These are phyloP conservation scores for Asobara japonica DNA, from an alignment of 1,140 invertebrate species.

Conservation along the genomic window DNA sequence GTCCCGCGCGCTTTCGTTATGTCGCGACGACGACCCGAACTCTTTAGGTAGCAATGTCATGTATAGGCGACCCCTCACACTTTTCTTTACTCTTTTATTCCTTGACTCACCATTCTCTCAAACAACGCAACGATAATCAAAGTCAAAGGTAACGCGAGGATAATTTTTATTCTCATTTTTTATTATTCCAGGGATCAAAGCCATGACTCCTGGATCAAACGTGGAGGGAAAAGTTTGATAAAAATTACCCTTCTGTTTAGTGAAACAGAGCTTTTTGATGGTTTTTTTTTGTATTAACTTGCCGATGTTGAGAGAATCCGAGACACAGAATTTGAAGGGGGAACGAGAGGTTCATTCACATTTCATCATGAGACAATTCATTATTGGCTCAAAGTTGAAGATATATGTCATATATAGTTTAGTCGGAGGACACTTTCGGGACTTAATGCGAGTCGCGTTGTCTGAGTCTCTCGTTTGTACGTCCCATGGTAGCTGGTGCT, in stretches of 20 bases:
- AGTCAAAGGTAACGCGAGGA: conserved; percentile 10
- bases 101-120: neutral
- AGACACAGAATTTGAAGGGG: no score
- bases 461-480: no score
- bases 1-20: conserved; percentile 48
- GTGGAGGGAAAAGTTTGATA: no score
- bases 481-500: no score
- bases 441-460: no score
- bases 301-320: no score
- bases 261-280: neutral
- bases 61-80: neutral
- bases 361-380: no score
- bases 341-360: no score
- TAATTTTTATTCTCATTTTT: conserved; percentile 9
- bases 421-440: no score
- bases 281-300: neutral
- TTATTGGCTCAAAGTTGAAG: no score
- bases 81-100: neutral
- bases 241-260: neutral
- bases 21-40: conserved; percentile 33
- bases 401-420: no score
- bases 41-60: conserved; percentile 1
- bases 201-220: neutral
- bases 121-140: conserved; percentile 12
- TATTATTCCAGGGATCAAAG: neutral